A percentile compares a stretch with the other conserved stretches of the same genome.
Evolutionary conservation across 2,113 vertebrate species (phyloP).

Genomic region (Ptilonorhynchus violaceus): DNA sequence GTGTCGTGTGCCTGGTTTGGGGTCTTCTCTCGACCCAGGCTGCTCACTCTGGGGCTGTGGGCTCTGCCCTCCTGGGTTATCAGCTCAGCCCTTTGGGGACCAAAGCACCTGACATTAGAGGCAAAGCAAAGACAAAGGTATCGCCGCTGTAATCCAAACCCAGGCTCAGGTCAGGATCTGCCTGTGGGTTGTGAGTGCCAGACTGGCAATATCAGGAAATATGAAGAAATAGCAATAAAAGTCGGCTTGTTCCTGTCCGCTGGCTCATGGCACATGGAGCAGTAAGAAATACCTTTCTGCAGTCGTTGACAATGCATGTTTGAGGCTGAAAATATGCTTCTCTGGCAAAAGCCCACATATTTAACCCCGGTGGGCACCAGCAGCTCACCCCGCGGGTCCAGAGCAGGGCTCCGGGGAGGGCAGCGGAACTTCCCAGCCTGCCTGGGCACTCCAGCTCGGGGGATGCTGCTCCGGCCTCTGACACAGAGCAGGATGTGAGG

Average conservation of each 20-base stretch:
- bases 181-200: background rate
- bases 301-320: background rate
- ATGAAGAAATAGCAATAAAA: conserved; percentile 49
- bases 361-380: background rate
- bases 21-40: background rate
- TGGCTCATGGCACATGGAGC: background rate
- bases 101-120: background rate
- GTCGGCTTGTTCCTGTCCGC: background rate
- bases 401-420: background rate
- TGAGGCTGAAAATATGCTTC: background rate
- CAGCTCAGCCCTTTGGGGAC: background rate
- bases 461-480: background rate
- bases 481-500: background rate
- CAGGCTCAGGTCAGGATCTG: background rate
- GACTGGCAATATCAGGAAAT: conserved; percentile 44
- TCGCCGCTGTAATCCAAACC: background rate
- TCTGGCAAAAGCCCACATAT: conserved; percentile 5
- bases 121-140: conserved; percentile 17
- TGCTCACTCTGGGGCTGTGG: background rate
- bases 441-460: background rate
- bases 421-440: background rate
- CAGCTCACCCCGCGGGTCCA: background rate
- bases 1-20: accelerated
- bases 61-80: background rate
- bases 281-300: conserved; percentile 37